phyloP scores from a whole-genome alignment of 1,140 invertebrate species.

The Danaus melanippus region DNA sequence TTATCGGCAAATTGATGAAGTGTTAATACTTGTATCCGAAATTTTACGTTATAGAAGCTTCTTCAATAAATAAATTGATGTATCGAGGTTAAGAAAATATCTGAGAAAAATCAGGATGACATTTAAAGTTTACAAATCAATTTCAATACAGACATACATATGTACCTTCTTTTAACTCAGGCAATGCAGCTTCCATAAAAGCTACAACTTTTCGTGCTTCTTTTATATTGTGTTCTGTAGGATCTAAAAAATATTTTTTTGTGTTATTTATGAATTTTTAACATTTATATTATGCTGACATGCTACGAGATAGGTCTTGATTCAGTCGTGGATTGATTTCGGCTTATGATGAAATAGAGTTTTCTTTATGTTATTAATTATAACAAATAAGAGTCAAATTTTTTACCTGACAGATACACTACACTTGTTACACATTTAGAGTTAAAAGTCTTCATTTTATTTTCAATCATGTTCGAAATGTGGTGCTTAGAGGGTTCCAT shows the following conservation, averaged over 20 bases:
- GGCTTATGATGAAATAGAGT: too few species aligned
- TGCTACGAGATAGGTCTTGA: too few species aligned
- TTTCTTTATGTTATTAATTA: too few species aligned
- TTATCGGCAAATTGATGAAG: too few species aligned
- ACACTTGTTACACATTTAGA: conserved; percentile 45
- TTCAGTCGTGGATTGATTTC: too few species aligned
- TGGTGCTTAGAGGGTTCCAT: too few species aligned
- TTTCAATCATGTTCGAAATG: too few species aligned
- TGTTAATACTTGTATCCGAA: background rate
- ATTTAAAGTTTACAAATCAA: too few species aligned
- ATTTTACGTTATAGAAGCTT: background rate
- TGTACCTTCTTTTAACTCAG: conserved; percentile 39
- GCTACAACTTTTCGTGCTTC: conserved; percentile 27
- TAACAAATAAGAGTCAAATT: background rate
- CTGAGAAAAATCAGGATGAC: too few species aligned
- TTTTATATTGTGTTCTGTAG: conserved; percentile 26
- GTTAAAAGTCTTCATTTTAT: conserved; percentile 23
- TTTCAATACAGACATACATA: conserved; percentile 1
- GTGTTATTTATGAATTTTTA: too few species aligned
- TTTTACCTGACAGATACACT: conserved; percentile 37
- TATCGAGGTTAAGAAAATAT: background rate
- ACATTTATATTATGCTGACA: too few species aligned
- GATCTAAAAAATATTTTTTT: conserved; percentile 28
- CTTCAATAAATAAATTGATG: background rate
- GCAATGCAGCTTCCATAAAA: conserved; percentile 30